Conservation (phyloP, 2,797 vertebrate species). For the Ficedula albicollis region DNA sequence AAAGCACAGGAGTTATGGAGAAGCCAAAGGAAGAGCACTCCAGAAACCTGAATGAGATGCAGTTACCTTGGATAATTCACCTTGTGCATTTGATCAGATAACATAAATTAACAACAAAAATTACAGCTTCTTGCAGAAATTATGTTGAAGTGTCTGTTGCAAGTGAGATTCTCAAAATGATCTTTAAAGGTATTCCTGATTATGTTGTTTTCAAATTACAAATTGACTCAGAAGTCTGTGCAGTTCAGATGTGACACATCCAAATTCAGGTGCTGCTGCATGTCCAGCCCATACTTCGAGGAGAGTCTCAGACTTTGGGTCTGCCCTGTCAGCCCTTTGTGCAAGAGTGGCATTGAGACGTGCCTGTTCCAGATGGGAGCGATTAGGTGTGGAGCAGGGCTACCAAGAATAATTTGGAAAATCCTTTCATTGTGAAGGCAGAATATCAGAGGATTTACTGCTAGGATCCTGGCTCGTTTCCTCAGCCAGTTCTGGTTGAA, state of each 20-base stretch:
- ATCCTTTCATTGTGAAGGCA: not conserved
- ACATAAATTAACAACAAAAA: not conserved
- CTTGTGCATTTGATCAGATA: not conserved
- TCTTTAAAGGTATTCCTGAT: not conserved
- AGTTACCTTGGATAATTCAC: not conserved
- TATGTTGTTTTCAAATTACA: not conserved
- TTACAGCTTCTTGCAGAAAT: not conserved
- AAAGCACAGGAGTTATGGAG: not conserved
- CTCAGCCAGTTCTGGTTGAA: not conserved
- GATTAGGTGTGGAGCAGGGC: not conserved
- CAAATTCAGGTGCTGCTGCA: not conserved
- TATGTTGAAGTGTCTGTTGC: not conserved
- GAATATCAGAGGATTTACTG: not conserved
- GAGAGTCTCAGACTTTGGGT: not conserved
- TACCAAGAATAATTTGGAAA: not conserved
- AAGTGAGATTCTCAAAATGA: not conserved
- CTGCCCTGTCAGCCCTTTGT: not conserved
- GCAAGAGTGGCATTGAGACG: accelerated
- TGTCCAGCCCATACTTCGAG: accelerated
- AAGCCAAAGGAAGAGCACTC: not conserved
- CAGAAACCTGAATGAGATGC: not conserved
- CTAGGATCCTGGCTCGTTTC: not conserved
- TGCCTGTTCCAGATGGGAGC: not conserved
- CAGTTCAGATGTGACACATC: not conserved
- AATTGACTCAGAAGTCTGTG: not conserved